Conservation (phyloP, 64 coral and sea anemone species). For the Pachyseris speciosa region DNA sequence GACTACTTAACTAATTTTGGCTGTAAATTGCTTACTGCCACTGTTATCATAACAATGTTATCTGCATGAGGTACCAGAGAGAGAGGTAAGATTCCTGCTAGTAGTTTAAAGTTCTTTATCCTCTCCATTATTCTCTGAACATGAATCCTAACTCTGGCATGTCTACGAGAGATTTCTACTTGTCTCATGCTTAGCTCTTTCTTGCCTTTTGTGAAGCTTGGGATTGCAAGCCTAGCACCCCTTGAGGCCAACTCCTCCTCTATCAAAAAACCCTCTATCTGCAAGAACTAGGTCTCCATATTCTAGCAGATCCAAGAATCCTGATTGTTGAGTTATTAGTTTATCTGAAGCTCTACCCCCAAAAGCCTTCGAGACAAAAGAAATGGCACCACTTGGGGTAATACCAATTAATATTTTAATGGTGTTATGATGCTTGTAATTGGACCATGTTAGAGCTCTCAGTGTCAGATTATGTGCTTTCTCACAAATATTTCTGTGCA, state of each 20-base stretch:
- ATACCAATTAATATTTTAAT: constrained; percentile 13
- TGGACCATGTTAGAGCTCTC: not conserved
- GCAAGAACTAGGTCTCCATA: constrained; percentile 29
- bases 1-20: constrained; percentile 32
- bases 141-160: constrained; percentile 32
- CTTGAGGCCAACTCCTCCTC: not conserved
- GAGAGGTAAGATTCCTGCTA: not conserved
- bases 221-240: not conserved
- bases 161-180: constrained; percentile 21
- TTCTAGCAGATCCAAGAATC: not conserved
- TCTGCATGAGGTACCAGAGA: constrained; percentile 11
- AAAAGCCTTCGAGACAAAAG: not conserved
- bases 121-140: constrained; percentile 44
- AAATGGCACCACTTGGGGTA: not conserved
- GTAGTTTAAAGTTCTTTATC: constrained; percentile 38
- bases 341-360: constrained; percentile 26
- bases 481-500: not conserved
- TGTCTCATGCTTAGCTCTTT: constrained; percentile 38
- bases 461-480: not conserved
- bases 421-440: constrained; percentile 14
- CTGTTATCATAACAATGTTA: constrained; percentile 47
- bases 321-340: constrained; percentile 35
- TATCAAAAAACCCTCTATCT: constrained; percentile 41
- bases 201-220: constrained; percentile 10
- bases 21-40: constrained; percentile 27